Evolutionary conservation across 2,113 vertebrate genomes (phyloP).

Genomic region (Eira barbara): DNA sequence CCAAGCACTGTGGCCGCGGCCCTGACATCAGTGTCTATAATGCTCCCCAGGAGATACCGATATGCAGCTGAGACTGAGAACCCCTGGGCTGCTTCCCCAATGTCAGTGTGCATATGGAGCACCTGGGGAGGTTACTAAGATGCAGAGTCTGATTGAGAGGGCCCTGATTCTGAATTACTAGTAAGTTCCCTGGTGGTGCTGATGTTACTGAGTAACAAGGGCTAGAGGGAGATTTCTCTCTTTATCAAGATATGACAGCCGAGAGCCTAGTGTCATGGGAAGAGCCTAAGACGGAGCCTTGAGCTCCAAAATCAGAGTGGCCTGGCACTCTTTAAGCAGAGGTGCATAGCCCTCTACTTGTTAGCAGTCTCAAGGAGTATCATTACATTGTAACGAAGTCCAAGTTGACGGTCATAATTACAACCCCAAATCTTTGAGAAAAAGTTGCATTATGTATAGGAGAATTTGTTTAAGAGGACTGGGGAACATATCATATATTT

Average conservation of each 20-base stretch:
- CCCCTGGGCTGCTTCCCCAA: neutral
- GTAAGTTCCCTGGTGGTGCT: neutral
- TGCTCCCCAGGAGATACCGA: neutral
- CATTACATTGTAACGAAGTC: neutral
- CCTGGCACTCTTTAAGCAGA: neutral
- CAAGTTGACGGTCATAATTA: neutral
- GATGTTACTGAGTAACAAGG: neutral
- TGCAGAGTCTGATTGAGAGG: neutral
- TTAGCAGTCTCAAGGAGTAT: neutral
- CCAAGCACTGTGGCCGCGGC: neutral
- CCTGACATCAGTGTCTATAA: neutral
- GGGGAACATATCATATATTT: neutral
- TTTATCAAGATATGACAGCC: neutral
- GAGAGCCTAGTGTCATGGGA: neutral
- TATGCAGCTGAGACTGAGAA: neutral
- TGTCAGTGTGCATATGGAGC: neutral
- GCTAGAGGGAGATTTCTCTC: neutral
- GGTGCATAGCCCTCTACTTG: neutral
- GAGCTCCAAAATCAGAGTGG: neutral
- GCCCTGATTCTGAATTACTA: conserved; percentile 30
- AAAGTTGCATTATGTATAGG: neutral
- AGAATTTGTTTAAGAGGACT: neutral
- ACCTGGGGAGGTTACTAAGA: conserved; percentile 33
- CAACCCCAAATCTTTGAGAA: neutral
- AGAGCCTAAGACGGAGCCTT: neutral